Evolutionary conservation across 2,797 vertebrate genomes (phyloP), one percentile per base, ranked within the genome.

Genomic region (Knipowitschia caucasica): DNA sequence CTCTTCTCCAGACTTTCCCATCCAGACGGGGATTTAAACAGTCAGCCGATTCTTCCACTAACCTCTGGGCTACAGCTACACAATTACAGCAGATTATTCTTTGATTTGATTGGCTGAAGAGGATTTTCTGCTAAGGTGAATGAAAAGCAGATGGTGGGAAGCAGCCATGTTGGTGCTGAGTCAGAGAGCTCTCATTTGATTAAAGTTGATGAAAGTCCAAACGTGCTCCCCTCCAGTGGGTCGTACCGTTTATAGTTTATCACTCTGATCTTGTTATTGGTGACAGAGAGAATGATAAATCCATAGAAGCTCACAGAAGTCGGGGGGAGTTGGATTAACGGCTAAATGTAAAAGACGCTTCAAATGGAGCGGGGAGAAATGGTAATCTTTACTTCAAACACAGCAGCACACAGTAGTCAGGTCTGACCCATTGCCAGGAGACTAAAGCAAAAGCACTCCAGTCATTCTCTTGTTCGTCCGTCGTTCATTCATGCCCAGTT

Each of bases 61-160:
- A 72, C 71, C 71, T 82, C 68, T 62, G 59, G 53, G 57, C 72
- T 34, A 30, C 56, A 2, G 70, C 43, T 18, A 27, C 12, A 71
- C 58, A 66, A 60, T 39, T 62, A 68, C 63, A 68, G 57, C 52
- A 64, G 73, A 72, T 81, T 65, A 80, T 25, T 50, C 64, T 65
- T 26, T 53, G 74, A 78, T 79, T 62, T 77, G 77, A 81, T 77
- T 79, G 76, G 74, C 75, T 31, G 54, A 46, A 51, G 67, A 71
- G 59, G 71, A 81, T 76, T 81, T 81, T 75, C 81, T 80, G 66
- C 4, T 5, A 67, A 52, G 61, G 73, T 65, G 79, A 79, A 84
- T 75, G 74, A 79, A 65, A 82, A 81, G 77, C 83, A 85, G 81
- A 82, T 85, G 82, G 71, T 66, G 69, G 75, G 64, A 70, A 69